Percentiles rank a stretch among this genome's conserved stretches.
Conservation (phyloP, 1,140 invertebrate genomes). For the Bombus terrestris region DNA sequence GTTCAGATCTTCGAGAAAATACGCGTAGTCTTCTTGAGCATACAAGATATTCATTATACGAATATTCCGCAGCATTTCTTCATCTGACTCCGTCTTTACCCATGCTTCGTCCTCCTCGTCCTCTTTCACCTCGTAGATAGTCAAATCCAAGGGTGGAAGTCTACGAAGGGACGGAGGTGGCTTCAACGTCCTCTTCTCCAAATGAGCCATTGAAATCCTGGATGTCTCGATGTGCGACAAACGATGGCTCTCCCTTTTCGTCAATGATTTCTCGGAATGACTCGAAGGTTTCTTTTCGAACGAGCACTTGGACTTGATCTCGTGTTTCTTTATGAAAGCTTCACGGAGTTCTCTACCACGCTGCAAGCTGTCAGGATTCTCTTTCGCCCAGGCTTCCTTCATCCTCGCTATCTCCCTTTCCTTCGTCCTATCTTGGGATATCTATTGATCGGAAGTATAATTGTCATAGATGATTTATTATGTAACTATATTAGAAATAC, state of each 20-base stretch:
- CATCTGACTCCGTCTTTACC: constrained; percentile 50
- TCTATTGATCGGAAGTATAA: neutral
- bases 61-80: constrained; percentile 51
- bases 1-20: constrained; percentile 40
- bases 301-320: neutral
- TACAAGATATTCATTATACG: constrained; percentile 34
- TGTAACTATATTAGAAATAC: too few species aligned
- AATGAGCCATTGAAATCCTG: neutral
- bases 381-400: constrained; percentile 67
- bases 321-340: constrained; percentile 48
- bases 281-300: neutral
- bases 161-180: constrained; percentile 1
- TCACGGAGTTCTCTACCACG: constrained; percentile 63
- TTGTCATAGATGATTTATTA: neutral
- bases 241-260: neutral
- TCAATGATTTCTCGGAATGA: too few species aligned
- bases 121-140: constrained; percentile 43
- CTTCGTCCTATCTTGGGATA: constrained; percentile 62
- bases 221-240: neutral
- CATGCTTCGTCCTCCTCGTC: constrained; percentile 33
- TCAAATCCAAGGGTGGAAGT: constrained; percentile 54
- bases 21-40: constrained; percentile 26
- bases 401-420: constrained; percentile 58
- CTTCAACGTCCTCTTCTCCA: constrained; percentile 42
- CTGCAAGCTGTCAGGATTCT: constrained; percentile 60